phyloP scores from a whole-genome alignment of 2,113 vertebrate species.

The Bos javanicus region DNA sequence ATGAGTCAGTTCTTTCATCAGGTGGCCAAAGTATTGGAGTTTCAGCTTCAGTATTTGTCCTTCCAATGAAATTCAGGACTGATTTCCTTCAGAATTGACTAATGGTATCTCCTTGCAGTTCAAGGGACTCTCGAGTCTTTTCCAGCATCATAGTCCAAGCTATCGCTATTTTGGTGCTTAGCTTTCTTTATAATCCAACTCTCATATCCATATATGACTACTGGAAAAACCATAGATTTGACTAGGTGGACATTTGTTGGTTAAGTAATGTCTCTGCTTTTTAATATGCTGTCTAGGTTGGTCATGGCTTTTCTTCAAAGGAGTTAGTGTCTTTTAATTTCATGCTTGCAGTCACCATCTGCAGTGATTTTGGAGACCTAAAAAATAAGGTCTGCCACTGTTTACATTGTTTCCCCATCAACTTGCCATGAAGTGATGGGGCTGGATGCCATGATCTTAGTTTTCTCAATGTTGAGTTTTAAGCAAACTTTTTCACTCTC shows the following conservation, averaged over 20 bases:
- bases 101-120: neutral
- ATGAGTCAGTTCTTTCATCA: neutral
- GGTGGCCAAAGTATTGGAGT: neutral
- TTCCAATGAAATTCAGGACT: neutral
- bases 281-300: neutral
- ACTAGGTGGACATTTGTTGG: neutral
- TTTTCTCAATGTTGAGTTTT: neutral
- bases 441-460: neutral
- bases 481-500: neutral
- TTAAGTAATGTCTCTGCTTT: neutral
- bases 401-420: neutral
- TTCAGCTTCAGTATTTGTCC: neutral
- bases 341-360: neutral
- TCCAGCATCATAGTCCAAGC: neutral
- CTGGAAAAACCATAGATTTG: neutral
- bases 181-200: neutral
- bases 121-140: neutral
- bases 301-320: neutral
- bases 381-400: neutral
- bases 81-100: neutral
- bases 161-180: neutral
- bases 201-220: neutral
- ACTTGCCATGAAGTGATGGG: neutral
- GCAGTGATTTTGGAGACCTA: neutral
- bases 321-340: neutral